Evolutionary conservation across 2,113 vertebrate genomes (phyloP).

Genomic region (Puntigrus tetrazona): DNA sequence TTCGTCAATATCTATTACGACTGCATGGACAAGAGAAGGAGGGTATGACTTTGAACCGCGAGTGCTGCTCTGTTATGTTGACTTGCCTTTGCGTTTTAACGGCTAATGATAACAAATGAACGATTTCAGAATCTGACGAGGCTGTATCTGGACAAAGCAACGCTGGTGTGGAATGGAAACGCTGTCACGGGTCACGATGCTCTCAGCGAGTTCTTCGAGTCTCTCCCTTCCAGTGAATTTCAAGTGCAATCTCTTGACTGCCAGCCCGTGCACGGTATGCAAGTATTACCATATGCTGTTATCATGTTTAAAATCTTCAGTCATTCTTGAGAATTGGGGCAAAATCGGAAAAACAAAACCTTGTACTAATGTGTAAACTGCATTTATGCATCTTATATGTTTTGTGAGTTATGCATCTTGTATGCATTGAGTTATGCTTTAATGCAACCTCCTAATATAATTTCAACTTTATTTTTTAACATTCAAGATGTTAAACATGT

Average conservation of each 20-base stretch:
- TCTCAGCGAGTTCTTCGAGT: constrained; percentile 91
- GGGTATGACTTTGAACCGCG: constrained; percentile 71
- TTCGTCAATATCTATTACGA: constrained; percentile 97
- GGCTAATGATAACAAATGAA: not conserved
- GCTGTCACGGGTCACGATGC: constrained; percentile 88
- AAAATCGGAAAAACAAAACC: no score
- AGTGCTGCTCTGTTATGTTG: not conserved
- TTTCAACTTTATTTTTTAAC: no score
- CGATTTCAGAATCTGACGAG: constrained; percentile 82
- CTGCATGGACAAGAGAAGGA: constrained; percentile 95
- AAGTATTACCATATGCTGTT: no score
- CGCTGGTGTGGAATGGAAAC: constrained; percentile 96
- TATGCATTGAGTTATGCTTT: no score
- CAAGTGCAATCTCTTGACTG: constrained; percentile 90
- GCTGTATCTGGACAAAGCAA: constrained; percentile 93
- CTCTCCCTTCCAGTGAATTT: constrained; percentile 95
- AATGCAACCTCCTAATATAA: no score
- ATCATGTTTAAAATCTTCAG: no score
- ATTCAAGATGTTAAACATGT: no score
- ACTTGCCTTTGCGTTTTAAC: not conserved
- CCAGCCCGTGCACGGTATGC: constrained; percentile 90
- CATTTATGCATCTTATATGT: no score
- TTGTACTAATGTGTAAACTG: no score
- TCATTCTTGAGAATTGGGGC: no score
- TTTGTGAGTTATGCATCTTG: no score